Conservation (phyloP, 2,113 vertebrate species). For the Ascaphus truei region DNA sequence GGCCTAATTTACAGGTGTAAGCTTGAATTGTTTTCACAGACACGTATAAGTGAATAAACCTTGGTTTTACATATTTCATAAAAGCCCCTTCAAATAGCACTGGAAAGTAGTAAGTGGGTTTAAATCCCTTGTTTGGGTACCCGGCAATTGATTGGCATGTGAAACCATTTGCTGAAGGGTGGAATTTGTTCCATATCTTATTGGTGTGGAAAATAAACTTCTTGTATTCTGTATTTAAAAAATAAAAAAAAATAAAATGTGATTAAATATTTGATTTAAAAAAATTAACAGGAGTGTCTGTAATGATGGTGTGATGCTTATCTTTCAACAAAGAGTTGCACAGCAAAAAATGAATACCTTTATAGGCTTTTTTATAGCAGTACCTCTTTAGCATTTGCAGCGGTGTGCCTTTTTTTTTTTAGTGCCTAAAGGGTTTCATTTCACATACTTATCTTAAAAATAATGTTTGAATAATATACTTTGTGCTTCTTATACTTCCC, state of each 20-base stretch:
- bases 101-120: background rate
- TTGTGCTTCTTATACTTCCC: too few species aligned
- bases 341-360: too few species aligned
- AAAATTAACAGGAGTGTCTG: too few species aligned
- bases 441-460: background rate
- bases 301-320: too few species aligned
- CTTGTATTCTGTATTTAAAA: constrained; percentile 1
- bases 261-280: background rate
- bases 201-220: background rate
- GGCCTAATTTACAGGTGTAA: constrained; percentile 31
- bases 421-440: background rate
- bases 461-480: too few species aligned
- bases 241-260: background rate
- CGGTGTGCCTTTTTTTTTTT: too few species aligned
- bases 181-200: background rate
- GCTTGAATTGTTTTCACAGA: constrained; percentile 12
- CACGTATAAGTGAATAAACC: background rate
- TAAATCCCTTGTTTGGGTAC: constrained; percentile 28
- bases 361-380: too few species aligned
- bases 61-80: constrained; percentile 4
- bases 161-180: background rate
- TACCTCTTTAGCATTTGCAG: too few species aligned
- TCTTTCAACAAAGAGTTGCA: too few species aligned
- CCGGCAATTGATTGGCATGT: constrained; percentile 21
- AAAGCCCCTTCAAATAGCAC: constrained; percentile 1